A percentile compares a stretch with the other conserved stretches of the same genome.
phyloP scores from a whole-genome alignment of 1,140 invertebrate species.

The Popillia japonica region DNA sequence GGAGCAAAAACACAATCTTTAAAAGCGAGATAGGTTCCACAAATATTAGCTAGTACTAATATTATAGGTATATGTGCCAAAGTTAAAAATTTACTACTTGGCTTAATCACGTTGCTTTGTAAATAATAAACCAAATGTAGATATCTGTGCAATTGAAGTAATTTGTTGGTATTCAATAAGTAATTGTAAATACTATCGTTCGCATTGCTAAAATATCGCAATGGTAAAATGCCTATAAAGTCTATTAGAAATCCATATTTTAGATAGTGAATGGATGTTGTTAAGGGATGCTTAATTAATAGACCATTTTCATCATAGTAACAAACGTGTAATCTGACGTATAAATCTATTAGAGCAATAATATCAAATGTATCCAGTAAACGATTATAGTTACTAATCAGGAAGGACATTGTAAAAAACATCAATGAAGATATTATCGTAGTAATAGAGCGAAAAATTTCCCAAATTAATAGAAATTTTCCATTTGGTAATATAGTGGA shows the following conservation, averaged over 20 bases:
- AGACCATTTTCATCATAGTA: constrained; percentile 60
- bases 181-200: neutral
- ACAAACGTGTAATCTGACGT: constrained; percentile 57
- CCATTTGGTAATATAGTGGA: constrained; percentile 38
- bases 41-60: constrained; percentile 8
- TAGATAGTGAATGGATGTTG: constrained; percentile 59
- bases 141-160: constrained; percentile 36
- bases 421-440: constrained; percentile 36
- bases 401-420: constrained; percentile 3
- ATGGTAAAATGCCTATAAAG: constrained; percentile 46
- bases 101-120: constrained; percentile 1
- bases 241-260: constrained; percentile 59
- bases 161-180: constrained; percentile 9
- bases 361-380: constrained; percentile 41
- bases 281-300: constrained; percentile 60
- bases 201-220: constrained; percentile 20
- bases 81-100: neutral
- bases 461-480: constrained; percentile 39
- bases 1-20: neutral
- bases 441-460: constrained; percentile 28
- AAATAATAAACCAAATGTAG: constrained; percentile 17
- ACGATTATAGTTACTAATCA: neutral
- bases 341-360: constrained; percentile 43
- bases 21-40: neutral
- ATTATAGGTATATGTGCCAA: constrained; percentile 2